These are phyloP conservation scores for Euplexia lucipara DNA, from an alignment of 2,888 invertebrate species.

Conservation along the genomic window DNA sequence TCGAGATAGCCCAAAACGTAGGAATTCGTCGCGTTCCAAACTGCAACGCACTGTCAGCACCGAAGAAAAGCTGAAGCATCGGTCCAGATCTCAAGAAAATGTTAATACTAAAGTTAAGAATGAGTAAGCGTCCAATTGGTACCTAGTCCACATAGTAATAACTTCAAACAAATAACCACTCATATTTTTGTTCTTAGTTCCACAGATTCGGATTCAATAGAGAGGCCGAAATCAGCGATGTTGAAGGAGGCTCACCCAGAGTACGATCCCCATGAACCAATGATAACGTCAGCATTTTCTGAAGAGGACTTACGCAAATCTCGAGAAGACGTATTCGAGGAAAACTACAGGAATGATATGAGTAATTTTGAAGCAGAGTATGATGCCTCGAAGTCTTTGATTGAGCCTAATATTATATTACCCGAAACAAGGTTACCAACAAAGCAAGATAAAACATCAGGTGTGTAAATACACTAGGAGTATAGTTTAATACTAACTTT, in stretches of 20 bases:
- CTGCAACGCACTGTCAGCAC: slow-evolving; percentile 69
- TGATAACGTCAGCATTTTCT: slow-evolving; percentile 88
- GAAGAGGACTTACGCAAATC: slow-evolving; percentile 87
- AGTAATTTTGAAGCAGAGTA: slow-evolving; percentile 76
- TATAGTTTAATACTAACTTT: not conserved
- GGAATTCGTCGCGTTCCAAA: slow-evolving; percentile 71
- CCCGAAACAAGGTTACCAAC: slow-evolving; percentile 71
- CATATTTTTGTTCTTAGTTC: slow-evolving; percentile 73
- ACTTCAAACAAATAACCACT: not conserved
- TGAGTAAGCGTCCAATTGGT: slow-evolving; percentile 76
- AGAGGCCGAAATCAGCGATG: slow-evolving; percentile 88
- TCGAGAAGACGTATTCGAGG: slow-evolving; percentile 84
- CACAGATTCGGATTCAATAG: slow-evolving; percentile 86
- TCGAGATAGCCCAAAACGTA: slow-evolving; percentile 62
- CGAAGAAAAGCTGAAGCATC: slow-evolving; percentile 78
- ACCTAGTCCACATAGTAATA: not conserved
- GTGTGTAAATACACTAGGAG: slow-evolving; percentile 59
- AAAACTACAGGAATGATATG: slow-evolving; percentile 80
- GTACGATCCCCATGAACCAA: slow-evolving; percentile 88
- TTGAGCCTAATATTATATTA: slow-evolving; percentile 74
- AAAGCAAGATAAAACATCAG: slow-evolving; percentile 80
- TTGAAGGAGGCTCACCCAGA: slow-evolving; percentile 86
- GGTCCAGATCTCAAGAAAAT: slow-evolving; percentile 85
- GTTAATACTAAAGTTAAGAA: slow-evolving; percentile 80
- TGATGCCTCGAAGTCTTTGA: slow-evolving; percentile 79